Percentiles rank a stretch among this genome's conserved stretches.
Evolutionary conservation across 1,140 invertebrate species (phyloP).

Genomic region (Drosophila takahashii): DNA sequence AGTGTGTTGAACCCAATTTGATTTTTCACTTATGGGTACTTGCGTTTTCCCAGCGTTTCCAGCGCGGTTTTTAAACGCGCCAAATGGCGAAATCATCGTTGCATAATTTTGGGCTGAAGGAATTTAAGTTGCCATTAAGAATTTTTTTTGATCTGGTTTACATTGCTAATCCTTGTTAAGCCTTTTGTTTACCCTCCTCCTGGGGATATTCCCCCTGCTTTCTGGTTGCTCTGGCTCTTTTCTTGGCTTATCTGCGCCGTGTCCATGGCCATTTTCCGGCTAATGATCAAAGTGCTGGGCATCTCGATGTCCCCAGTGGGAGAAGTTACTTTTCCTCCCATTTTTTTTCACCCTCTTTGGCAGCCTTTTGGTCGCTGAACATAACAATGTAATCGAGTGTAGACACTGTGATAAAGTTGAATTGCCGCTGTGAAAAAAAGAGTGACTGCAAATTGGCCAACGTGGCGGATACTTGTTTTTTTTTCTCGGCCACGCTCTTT

Average conservation of each 20-base stretch:
- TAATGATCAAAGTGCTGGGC: slow-evolving; percentile 71
- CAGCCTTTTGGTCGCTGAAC: slow-evolving; percentile 20
- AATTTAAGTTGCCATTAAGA: slow-evolving; percentile 20
- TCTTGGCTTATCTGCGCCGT: slow-evolving; percentile 53
- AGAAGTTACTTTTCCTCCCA: slow-evolving; percentile 24
- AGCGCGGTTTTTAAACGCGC: slow-evolving; percentile 24
- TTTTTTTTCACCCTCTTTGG: slow-evolving; percentile 23
- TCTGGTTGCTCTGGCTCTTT: slow-evolving; percentile 6
- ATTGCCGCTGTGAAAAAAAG: slow-evolving; percentile 44
- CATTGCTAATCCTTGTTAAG: slow-evolving; percentile 52
- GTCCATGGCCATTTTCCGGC: slow-evolving; percentile 59
- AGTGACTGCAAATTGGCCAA: slow-evolving; percentile 63
- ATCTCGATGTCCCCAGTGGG: slow-evolving; percentile 21
- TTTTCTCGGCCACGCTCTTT: slow-evolving; percentile 1
- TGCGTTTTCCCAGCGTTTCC: slow-evolving; percentile 30
- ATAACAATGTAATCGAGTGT: slow-evolving; percentile 79
- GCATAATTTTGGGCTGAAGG: slow-evolving; percentile 35
- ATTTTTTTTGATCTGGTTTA: slow-evolving; percentile 56
- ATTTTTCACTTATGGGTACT: slow-evolving; percentile 55
- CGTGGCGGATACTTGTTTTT: slow-evolving; percentile 30
- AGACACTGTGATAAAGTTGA: slow-evolving; percentile 66
- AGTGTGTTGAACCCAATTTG: slow-evolving; percentile 40
- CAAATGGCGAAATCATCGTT: slow-evolving; percentile 10
- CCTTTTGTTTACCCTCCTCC: slow-evolving; percentile 52
- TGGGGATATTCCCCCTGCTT: slow-evolving; percentile 5